Conservation (phyloP, 2,888 invertebrate genomes). For the Cremastinae sp. region DNA sequence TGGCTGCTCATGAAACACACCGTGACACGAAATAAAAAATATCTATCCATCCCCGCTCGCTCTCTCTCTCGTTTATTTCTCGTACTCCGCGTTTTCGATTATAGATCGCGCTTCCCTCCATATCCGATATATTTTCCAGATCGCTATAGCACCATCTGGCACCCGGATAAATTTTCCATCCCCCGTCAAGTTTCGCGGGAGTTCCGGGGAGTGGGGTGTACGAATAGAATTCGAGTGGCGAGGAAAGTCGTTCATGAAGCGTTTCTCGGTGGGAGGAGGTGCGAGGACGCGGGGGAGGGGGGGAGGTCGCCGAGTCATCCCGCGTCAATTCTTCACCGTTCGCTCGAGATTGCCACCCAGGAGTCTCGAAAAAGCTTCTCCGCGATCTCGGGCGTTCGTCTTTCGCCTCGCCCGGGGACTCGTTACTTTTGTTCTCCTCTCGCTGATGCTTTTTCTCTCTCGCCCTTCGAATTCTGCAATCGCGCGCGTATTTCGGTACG, state of each 20-base stretch:
- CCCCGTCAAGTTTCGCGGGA: slow-evolving; percentile 7
- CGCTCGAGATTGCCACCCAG: not conserved
- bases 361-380: not conserved
- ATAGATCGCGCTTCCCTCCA: slow-evolving; percentile 30
- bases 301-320: not conserved
- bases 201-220: not conserved
- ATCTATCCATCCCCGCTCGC: too few relatives aligned
- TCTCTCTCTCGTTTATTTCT: slow-evolving; percentile 40
- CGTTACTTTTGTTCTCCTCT: not conserved
- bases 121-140: slow-evolving; percentile 31
- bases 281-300: not conserved
- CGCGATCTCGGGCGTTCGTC: not conserved
- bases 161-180: slow-evolving; percentile 24
- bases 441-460: not conserved
- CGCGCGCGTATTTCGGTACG: not conserved
- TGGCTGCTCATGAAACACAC: too few relatives aligned
- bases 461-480: not conserved
- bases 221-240: slow-evolving; percentile 12
- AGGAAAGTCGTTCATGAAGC: not conserved
- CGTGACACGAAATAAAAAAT: too few relatives aligned
- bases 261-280: slow-evolving; percentile 1
- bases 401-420: not conserved
- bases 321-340: slow-evolving; percentile 18
- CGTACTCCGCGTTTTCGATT: slow-evolving; percentile 33
- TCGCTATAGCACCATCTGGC: slow-evolving; percentile 27